Conservation (phyloP, 2,113 vertebrate genomes). For the Xyliphius kryptos region DNA sequence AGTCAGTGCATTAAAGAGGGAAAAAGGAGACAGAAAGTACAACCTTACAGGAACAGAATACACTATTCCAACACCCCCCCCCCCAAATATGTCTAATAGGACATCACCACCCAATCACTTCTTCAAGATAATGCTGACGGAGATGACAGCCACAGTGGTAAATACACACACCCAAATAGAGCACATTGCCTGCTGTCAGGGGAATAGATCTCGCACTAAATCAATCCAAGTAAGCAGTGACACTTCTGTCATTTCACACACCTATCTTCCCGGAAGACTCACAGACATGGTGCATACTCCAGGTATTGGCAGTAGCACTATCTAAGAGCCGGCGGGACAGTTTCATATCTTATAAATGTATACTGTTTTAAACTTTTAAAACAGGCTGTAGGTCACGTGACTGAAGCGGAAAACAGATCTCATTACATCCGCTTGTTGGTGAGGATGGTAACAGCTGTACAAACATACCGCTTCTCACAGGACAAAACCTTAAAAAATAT, state of each 20-base stretch:
- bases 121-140: slow-evolving; percentile 33
- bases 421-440: too few species aligned
- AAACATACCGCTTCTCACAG: too few species aligned
- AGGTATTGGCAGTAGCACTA: slow-evolving; percentile 30
- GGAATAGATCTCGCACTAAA: too few species aligned
- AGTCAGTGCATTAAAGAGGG: slow-evolving; percentile 10
- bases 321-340: slow-evolving; percentile 20
- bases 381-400: too few species aligned
- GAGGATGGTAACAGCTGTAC: too few species aligned
- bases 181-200: too few species aligned
- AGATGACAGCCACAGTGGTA: slow-evolving; percentile 37
- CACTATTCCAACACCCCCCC: slow-evolving; percentile 23
- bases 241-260: slow-evolving; percentile 9
- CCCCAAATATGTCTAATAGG: slow-evolving; percentile 42
- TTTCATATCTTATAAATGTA: slow-evolving; percentile 26
- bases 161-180: slow-evolving; percentile 39
- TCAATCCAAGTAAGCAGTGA: too few species aligned
- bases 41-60: slow-evolving; percentile 16
- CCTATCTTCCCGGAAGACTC: slow-evolving; percentile 23
- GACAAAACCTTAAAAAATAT: too few species aligned
- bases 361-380: not conserved
- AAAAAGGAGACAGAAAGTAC: slow-evolving; percentile 21
- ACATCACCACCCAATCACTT: slow-evolving; percentile 43
- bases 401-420: too few species aligned
- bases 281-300: slow-evolving; percentile 35